Conservation (phyloP, 2,888 invertebrate genomes). For the Deilephila elpenor region DNA sequence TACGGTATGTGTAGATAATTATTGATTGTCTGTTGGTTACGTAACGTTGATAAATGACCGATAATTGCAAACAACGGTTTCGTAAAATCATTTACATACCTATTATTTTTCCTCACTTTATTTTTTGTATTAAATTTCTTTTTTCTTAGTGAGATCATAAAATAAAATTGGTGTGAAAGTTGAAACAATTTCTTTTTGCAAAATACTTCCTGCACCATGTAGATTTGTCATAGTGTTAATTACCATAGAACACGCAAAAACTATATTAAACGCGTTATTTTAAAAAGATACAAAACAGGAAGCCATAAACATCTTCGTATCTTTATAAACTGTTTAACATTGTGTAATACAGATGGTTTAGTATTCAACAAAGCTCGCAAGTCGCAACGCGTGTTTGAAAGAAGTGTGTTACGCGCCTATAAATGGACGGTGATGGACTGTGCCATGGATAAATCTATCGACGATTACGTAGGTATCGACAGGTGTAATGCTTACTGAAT, state of each 20-base stretch:
- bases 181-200: not conserved
- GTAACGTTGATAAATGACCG: not conserved
- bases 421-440: constrained; percentile 14
- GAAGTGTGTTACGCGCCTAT: constrained; percentile 17
- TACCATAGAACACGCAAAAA: not conserved
- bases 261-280: not conserved
- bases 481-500: not conserved
- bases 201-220: not conserved
- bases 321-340: not conserved
- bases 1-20: too few relatives aligned
- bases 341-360: not conserved
- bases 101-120: not conserved
- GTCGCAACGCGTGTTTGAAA: constrained; percentile 16
- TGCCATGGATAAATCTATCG: constrained; percentile 12
- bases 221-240: not conserved
- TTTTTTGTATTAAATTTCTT: not conserved
- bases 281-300: not conserved
- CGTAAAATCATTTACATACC: not conserved
- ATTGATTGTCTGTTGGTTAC: not conserved
- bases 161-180: too few relatives aligned
- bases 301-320: not conserved
- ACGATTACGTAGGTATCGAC: constrained; percentile 2
- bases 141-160: too few relatives aligned
- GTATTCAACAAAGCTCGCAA: not conserved
- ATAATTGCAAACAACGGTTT: not conserved